Conservation (phyloP, 1,140 invertebrate species). For the Calephelis nemesis region DNA sequence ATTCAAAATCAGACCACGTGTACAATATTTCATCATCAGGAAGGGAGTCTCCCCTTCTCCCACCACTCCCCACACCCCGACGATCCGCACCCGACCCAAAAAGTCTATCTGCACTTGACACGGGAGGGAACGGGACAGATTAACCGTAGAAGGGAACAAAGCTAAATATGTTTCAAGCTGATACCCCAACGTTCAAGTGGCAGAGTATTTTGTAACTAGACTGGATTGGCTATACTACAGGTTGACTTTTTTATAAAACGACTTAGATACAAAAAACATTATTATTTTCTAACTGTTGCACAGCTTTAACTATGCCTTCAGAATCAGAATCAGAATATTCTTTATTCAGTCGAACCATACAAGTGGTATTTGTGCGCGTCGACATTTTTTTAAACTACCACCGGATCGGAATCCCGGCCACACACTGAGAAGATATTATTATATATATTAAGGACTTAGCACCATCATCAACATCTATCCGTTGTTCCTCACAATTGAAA, state of each 20-base stretch:
- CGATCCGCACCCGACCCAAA: constrained; percentile 61
- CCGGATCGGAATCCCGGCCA: too few species aligned
- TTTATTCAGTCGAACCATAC: too few species aligned
- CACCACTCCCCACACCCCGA: constrained; percentile 24
- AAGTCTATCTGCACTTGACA: constrained; percentile 78
- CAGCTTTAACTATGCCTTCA: too few species aligned
- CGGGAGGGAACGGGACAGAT: constrained; percentile 76
- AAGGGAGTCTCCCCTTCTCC: constrained; percentile 45
- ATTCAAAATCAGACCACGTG: constrained; percentile 84
- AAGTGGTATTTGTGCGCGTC: too few species aligned
- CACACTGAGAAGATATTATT: too few species aligned
- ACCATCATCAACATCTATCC: too few species aligned
- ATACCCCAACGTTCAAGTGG: constrained; percentile 51
- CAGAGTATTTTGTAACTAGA: constrained; percentile 10
- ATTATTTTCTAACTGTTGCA: too few species aligned
- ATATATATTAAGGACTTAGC: too few species aligned
- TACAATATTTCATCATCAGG: constrained; percentile 84
- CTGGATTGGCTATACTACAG: background rate
- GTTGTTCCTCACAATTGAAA: too few species aligned
- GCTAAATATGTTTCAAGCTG: constrained; percentile 77
- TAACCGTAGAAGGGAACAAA: constrained; percentile 78
- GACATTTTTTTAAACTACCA: too few species aligned
- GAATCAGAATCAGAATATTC: too few species aligned
- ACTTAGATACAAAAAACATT: too few species aligned
- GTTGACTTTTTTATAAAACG: background rate